A percentile compares a stretch with the other conserved stretches of the same genome.
Conservation (phyloP, 2,797 vertebrate species). For the Hemibagrus guttatus region DNA sequence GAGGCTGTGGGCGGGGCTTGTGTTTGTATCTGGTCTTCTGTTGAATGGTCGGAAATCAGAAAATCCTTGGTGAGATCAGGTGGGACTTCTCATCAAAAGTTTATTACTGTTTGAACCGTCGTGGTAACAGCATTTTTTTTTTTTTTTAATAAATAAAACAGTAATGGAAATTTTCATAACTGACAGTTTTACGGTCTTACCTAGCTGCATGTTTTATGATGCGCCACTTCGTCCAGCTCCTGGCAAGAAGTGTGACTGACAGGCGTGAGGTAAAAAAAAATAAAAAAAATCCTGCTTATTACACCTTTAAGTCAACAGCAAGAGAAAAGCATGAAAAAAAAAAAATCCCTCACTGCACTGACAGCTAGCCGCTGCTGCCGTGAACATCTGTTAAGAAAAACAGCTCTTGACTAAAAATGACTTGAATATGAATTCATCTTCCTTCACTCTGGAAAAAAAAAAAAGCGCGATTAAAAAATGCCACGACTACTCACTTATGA, state of each 20-base stretch:
- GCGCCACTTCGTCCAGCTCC: conserved; percentile 1
- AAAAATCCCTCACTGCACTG: conserved; percentile 11
- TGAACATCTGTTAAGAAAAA: conserved; percentile 49
- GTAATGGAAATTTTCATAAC: neutral
- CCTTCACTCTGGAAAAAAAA: conserved; percentile 1
- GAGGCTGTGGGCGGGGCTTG: neutral
- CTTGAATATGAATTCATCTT: conserved; percentile 40
- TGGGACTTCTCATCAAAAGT: neutral
- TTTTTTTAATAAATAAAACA: neutral
- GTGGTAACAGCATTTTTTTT: neutral
- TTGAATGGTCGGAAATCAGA: neutral
- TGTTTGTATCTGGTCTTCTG: neutral
- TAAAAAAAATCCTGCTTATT: conserved; percentile 1
- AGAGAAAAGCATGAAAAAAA: neutral
- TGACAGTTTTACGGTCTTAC: neutral
- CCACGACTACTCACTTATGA: neutral
- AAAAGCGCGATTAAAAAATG: conserved; percentile 34
- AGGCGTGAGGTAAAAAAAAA: conserved; percentile 12
- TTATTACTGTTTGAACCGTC: neutral
- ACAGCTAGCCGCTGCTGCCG: conserved; percentile 47
- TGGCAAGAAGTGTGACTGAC: conserved; percentile 24
- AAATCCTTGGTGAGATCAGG: neutral
- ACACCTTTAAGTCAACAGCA: conserved; percentile 34
- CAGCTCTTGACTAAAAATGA: conserved; percentile 45
- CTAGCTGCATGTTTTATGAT: conserved; percentile 14